A percentile compares a stretch with the other conserved stretches of the same genome.
phyloP scores from a whole-genome alignment of 2,797 vertebrate species.

The Enteromius afrohamiltoni region DNA sequence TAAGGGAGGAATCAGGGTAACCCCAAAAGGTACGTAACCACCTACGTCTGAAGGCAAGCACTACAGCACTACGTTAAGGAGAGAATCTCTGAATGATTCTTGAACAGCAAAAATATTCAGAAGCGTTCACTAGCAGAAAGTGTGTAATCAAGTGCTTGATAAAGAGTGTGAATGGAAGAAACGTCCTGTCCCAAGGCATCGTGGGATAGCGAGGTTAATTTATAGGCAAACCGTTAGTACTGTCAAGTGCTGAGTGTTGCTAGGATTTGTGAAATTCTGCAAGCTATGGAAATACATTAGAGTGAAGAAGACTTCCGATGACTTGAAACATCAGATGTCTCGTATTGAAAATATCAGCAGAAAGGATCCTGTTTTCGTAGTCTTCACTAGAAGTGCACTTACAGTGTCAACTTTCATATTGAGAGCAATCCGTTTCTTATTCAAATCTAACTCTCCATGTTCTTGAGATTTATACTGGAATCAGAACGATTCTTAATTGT shows the following conservation, averaged over 20 bases:
- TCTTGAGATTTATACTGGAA: conserved; percentile 20
- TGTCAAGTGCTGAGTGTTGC: conserved; percentile 22
- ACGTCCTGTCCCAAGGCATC: conserved; percentile 43
- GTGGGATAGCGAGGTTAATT: conserved; percentile 44
- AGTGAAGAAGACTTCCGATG: conserved; percentile 12
- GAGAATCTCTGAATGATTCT: conserved; percentile 1
- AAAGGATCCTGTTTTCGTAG: conserved; percentile 1
- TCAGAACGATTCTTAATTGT: conserved; percentile 8
- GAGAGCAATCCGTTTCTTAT: neutral
- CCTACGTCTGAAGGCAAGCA: conserved; percentile 19
- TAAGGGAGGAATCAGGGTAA: neutral
- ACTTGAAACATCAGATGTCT: conserved; percentile 1
- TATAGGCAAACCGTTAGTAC: conserved; percentile 45
- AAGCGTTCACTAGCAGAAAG: conserved; percentile 17
- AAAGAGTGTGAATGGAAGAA: conserved; percentile 7
- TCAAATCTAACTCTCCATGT: neutral
- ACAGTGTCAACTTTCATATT: conserved; percentile 1
- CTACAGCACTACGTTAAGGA: neutral
- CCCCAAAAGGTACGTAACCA: neutral
- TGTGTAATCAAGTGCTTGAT: conserved; percentile 14
- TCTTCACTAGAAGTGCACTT: conserved; percentile 39
- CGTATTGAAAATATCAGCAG: neutral
- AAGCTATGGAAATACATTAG: conserved; percentile 15
- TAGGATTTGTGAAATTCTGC: conserved; percentile 25
- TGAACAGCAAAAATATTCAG: conserved; percentile 12